These are phyloP conservation scores for Thermophis baileyi DNA, from an alignment of 2,113 vertebrate species.

Conservation along the genomic window DNA sequence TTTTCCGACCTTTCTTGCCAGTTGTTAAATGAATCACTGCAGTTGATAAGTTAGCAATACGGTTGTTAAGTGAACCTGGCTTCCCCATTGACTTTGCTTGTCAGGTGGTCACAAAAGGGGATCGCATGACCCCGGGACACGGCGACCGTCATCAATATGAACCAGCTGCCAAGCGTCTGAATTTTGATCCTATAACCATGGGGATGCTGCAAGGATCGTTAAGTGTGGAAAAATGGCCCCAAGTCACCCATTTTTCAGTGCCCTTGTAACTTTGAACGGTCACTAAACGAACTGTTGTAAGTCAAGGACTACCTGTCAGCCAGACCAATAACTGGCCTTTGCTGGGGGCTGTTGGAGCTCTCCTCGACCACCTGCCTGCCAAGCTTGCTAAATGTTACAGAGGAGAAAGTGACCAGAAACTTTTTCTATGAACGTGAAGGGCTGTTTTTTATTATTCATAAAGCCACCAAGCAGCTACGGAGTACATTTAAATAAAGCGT, in stretches of 20 bases:
- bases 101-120: neutral
- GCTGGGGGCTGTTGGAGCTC: no score
- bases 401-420: rapidly evolving
- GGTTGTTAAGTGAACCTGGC: neutral
- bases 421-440: rapidly evolving
- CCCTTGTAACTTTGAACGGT: neutral
- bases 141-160: neutral
- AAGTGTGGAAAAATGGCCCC: neutral
- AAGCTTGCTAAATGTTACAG: neutral
- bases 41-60: no score
- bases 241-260: neutral
- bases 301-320: neutral
- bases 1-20: neutral
- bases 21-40: neutral
- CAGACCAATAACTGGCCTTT: neutral
- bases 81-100: neutral
- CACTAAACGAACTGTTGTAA: neutral
- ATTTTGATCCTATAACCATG: neutral
- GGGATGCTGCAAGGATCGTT: neutral
- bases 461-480: neutral
- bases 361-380: neutral
- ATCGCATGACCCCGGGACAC: rapidly evolving
- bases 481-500: neutral
- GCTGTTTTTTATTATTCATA: conserved; percentile 9
- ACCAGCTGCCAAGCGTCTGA: neutral